phyloP scores from a whole-genome alignment of 1,140 invertebrate species.

The Drosophila kohkoa region DNA sequence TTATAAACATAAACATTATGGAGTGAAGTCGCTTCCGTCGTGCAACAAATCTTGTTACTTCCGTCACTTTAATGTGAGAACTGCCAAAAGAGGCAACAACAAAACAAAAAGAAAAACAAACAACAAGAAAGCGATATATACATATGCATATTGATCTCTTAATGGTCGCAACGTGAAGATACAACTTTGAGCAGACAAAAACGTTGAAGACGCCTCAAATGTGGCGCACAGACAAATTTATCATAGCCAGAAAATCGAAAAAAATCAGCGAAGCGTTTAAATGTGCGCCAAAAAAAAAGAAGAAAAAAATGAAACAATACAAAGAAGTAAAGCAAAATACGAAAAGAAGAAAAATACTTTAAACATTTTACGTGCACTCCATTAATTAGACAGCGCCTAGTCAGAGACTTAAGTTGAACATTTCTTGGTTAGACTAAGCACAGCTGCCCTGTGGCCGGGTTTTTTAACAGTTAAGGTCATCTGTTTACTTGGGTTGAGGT shows the following conservation, averaged over 20 bases:
- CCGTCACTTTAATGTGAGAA: conserved; percentile 79
- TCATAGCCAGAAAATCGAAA: conserved; percentile 60
- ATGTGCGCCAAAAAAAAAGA: conserved; percentile 59
- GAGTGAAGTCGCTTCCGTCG: conserved; percentile 62
- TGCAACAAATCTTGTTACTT: conserved; percentile 75
- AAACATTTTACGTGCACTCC: conserved; percentile 67
- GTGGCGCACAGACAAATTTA: conserved; percentile 56
- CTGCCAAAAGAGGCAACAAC: conserved; percentile 19
- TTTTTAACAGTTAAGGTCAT: conserved; percentile 68
- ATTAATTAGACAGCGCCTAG: conserved; percentile 66
- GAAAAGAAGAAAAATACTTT: conserved; percentile 37
- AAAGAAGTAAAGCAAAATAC: conserved; percentile 28
- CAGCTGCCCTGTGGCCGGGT: conserved; percentile 54
- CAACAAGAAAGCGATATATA: conserved; percentile 44
- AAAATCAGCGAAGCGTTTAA: conserved; percentile 74
- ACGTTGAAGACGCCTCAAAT: conserved; percentile 51
- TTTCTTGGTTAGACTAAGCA: conserved; percentile 28
- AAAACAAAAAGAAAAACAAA: conserved; percentile 20
- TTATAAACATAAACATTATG: conserved; percentile 56
- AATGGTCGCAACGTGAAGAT: conserved; percentile 65
- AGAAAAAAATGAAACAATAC: conserved; percentile 14
- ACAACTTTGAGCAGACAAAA: conserved; percentile 50
- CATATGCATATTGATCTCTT: conserved; percentile 71
- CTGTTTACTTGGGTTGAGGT: conserved; percentile 26
- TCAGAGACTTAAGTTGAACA: conserved; percentile 17